Conservation (phyloP, 2,888 invertebrate species). For the Laothoe populi region DNA sequence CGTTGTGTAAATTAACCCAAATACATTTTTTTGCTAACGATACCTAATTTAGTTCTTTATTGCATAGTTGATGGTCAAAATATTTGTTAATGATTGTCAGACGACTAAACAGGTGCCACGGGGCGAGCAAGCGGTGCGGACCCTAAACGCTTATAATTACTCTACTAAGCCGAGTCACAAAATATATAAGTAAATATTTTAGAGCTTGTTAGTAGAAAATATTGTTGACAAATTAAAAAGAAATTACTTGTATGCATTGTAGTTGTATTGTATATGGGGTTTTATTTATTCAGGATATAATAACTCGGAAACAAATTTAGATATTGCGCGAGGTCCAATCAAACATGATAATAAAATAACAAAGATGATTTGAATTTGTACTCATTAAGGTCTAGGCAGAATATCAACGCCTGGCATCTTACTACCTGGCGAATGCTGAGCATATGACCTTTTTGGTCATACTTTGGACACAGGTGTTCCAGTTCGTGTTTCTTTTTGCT, state of each 20-base stretch:
- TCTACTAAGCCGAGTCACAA: slow-evolving; percentile 33
- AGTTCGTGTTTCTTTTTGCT: no score
- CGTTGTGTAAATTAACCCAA: slow-evolving; percentile 2
- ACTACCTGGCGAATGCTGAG: no score
- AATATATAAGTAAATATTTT: slow-evolving; percentile 7
- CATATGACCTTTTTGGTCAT: no score
- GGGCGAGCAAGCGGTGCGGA: slow-evolving; percentile 36
- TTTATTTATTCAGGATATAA: neutral
- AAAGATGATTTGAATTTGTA: no score
- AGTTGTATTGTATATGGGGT: neutral
- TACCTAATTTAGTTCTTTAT: slow-evolving; percentile 35
- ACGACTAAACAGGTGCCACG: slow-evolving; percentile 57
- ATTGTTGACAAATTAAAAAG: slow-evolving; percentile 1
- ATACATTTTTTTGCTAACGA: slow-evolving; percentile 27
- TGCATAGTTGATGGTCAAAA: slow-evolving; percentile 52
- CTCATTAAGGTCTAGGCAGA: no score
- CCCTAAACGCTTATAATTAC: slow-evolving; percentile 62
- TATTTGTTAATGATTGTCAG: slow-evolving; percentile 58
- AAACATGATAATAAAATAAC: no score
- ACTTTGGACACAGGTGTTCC: no score
- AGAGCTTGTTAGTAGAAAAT: slow-evolving; percentile 8
- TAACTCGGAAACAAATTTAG: neutral
- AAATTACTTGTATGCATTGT: neutral
- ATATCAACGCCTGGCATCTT: no score
- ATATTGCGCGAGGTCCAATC: no score